These are phyloP conservation scores for Okamejei kenojei DNA, from an alignment of 2,797 vertebrate species.

Conservation along the genomic window DNA sequence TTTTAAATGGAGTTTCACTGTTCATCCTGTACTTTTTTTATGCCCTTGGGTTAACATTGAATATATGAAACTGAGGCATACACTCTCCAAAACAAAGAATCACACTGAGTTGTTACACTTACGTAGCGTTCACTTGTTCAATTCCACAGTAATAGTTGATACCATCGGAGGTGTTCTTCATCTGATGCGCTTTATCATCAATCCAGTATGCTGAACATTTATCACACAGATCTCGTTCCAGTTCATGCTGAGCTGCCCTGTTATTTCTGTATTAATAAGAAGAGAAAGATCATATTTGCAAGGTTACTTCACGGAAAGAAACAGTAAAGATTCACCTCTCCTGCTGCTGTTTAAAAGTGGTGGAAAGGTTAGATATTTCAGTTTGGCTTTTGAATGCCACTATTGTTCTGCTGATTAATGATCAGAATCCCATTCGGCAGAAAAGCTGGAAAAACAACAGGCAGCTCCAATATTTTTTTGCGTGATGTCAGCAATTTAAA, in stretches of 20 bases:
- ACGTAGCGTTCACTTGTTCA: slow-evolving; percentile 48
- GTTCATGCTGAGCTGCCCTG: slow-evolving; percentile 49
- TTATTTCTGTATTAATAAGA: slow-evolving; percentile 48
- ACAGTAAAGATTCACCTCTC: neutral
- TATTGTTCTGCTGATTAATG: neutral
- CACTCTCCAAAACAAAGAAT: neutral
- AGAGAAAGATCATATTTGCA: neutral
- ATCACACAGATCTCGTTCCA: slow-evolving; percentile 51
- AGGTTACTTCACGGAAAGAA: neutral
- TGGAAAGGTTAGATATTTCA: neutral
- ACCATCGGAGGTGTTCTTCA: slow-evolving; percentile 47
- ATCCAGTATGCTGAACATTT: slow-evolving; percentile 52
- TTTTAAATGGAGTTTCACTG: neutral
- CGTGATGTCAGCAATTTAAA: too few relatives aligned
- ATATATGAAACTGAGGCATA: neutral
- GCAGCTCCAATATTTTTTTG: too few relatives aligned
- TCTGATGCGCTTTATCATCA: slow-evolving; percentile 53
- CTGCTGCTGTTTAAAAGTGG: neutral
- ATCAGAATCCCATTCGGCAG: neutral
- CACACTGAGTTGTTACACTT: slow-evolving; percentile 29
- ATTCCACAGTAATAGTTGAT: slow-evolving; percentile 49
- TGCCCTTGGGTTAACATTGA: neutral
- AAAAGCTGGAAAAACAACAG: neutral
- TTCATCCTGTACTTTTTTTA: neutral
- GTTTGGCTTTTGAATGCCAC: neutral